A percentile compares a stretch with the other conserved stretches of the same genome.
Conservation (phyloP, 2,888 invertebrate genomes). For the Eudemis profundana region DNA sequence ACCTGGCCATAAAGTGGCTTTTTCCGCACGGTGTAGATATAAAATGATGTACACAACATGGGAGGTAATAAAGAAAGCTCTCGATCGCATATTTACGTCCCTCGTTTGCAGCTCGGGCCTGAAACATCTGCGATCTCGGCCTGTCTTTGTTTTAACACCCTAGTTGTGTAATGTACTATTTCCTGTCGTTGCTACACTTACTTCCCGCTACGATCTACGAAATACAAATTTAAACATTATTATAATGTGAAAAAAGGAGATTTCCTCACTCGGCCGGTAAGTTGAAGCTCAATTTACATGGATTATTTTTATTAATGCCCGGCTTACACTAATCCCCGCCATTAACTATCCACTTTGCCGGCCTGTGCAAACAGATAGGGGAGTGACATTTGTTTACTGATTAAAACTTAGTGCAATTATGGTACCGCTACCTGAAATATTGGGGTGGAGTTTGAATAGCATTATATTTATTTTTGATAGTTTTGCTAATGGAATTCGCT, state of each 20-base stretch:
- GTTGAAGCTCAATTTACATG: constrained; percentile 5
- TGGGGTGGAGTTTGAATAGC: background rate
- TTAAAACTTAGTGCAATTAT: constrained; percentile 21
- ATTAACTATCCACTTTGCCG: constrained; percentile 24
- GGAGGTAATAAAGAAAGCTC: too few relatives aligned
- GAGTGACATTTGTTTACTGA: constrained; percentile 18
- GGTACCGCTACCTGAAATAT: constrained; percentile 1
- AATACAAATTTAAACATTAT: background rate
- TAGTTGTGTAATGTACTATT: too few relatives aligned
- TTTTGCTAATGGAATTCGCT: too few relatives aligned
- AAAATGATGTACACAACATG: too few relatives aligned
- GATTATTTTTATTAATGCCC: constrained; percentile 20
- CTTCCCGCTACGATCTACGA: background rate
- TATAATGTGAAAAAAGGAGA: background rate
- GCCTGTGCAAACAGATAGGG: constrained; percentile 31
- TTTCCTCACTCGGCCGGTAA: background rate
- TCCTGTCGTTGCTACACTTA: background rate
- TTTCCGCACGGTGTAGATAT: too few relatives aligned
- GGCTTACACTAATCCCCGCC: constrained; percentile 20
- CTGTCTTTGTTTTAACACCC: too few relatives aligned
- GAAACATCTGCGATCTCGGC: too few relatives aligned
- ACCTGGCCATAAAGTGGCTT: too few relatives aligned
- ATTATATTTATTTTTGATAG: background rate
- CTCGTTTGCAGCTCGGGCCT: too few relatives aligned
- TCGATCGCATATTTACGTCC: too few relatives aligned